These are phyloP conservation scores for Zaprionus ghesquierei DNA, from an alignment of 1,140 invertebrate species.

Conservation along the genomic window DNA sequence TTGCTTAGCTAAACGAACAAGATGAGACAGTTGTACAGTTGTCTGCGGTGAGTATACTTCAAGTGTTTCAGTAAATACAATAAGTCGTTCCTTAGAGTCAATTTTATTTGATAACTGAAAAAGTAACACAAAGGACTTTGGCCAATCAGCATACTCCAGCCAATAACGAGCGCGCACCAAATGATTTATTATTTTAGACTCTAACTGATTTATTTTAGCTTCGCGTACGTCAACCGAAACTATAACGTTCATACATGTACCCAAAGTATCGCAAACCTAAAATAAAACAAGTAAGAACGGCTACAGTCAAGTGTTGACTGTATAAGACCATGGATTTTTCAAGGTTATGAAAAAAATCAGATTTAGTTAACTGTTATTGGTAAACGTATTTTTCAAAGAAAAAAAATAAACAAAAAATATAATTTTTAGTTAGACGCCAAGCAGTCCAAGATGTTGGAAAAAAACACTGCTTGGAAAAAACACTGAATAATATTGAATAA, in stretches of 20 bases:
- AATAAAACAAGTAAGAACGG: no score
- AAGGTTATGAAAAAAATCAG: no score
- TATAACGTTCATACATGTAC: background rate
- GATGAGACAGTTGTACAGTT: slow-evolving; percentile 24
- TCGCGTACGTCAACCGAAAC: slow-evolving; percentile 23
- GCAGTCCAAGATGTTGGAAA: no score
- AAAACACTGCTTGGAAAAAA: no score
- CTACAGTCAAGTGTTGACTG: no score
- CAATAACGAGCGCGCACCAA: slow-evolving; percentile 17
- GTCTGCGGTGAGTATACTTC: slow-evolving; percentile 27
- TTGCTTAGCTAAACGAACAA: slow-evolving; percentile 25
- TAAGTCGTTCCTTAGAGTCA: slow-evolving; percentile 14
- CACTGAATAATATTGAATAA: no score
- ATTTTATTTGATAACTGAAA: slow-evolving; percentile 8
- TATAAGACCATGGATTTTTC: no score
- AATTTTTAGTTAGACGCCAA: no score
- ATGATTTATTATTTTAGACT: slow-evolving; percentile 9
- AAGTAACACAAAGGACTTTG: slow-evolving; percentile 15
- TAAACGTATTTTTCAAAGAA: no score
- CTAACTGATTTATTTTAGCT: slow-evolving; percentile 12
- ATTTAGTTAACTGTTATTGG: no score
- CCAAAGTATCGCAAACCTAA: slow-evolving; percentile 17
- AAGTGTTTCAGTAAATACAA: slow-evolving; percentile 19
- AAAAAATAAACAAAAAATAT: no score
- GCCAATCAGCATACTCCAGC: slow-evolving; percentile 39